Conservation (phyloP, 2,797 vertebrate genomes). For the Crocodylus rhombifer region DNA sequence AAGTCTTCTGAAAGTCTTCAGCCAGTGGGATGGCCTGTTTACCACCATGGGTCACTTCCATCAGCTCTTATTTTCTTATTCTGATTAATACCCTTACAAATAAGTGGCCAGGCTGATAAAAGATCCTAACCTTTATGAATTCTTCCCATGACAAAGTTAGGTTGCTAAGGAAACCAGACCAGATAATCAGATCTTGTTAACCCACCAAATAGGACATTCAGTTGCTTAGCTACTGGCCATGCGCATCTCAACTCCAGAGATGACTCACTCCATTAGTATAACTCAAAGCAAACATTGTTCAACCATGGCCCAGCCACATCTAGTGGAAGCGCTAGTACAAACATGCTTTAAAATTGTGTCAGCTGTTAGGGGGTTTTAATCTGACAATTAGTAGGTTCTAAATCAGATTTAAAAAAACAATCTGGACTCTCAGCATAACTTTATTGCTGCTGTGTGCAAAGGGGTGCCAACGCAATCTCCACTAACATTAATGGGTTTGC, state of each 20-base stretch:
- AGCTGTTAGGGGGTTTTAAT: background rate
- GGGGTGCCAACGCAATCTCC: background rate
- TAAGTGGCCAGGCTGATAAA: conserved; percentile 35
- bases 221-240: conserved; percentile 73
- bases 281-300: conserved; percentile 57
- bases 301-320: conserved; percentile 19
- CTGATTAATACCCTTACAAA: conserved; percentile 62
- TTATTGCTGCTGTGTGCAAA: background rate
- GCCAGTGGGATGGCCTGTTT: conserved; percentile 31
- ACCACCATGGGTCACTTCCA: background rate
- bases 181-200: conserved; percentile 48
- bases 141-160: conserved; percentile 24
- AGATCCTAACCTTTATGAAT: conserved; percentile 53
- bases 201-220: background rate
- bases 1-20: background rate
- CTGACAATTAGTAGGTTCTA: background rate
- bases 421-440: background rate
- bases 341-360: conserved; percentile 28
- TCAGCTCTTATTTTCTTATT: conserved; percentile 47
- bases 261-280: conserved; percentile 61
- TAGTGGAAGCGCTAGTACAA: background rate
- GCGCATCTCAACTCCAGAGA: background rate
- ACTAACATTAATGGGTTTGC: background rate
- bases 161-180: conserved; percentile 52
- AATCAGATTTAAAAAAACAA: background rate